Conservation (phyloP, 1,140 invertebrate genomes). For the Aphelenchoides fujianensis region DNA sequence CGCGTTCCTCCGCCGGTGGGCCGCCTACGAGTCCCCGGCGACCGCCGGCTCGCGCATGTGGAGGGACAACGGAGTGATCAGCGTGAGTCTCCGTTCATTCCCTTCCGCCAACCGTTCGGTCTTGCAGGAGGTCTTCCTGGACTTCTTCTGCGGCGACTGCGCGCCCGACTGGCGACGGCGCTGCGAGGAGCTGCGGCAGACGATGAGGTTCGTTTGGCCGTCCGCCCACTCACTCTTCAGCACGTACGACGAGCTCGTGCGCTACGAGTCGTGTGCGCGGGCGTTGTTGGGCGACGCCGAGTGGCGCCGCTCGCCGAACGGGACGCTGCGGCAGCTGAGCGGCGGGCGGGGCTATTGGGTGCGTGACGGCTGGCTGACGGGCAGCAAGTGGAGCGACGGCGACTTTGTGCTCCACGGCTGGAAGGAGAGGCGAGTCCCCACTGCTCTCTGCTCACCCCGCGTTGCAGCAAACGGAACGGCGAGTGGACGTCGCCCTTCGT, state of each 20-base stretch:
- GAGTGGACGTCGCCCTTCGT: too few relatives aligned
- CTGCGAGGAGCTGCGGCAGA: constrained; percentile 32
- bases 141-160: constrained; percentile 27
- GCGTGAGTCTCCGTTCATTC: constrained; percentile 37
- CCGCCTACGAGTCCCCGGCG: constrained; percentile 33
- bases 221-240: constrained; percentile 1
- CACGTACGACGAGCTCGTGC: constrained; percentile 33
- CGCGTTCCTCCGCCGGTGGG: constrained; percentile 35
- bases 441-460: too few relatives aligned
- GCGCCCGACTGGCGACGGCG: constrained; percentile 15
- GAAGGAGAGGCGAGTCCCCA: too few relatives aligned
- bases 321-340: background rate
- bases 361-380: constrained; percentile 45
- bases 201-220: background rate
- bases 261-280: constrained; percentile 39
- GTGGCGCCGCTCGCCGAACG: constrained; percentile 17
- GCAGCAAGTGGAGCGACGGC: constrained; percentile 21
- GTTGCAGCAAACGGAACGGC: too few relatives aligned
- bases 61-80: constrained; percentile 51
- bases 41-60: constrained; percentile 37
- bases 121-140: constrained; percentile 44
- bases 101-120: background rate
- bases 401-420: constrained; percentile 26
- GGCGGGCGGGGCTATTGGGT: constrained; percentile 33
- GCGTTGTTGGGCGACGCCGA: constrained; percentile 34